Conservation (phyloP, 2,797 vertebrate species). For the Sphenopsis melanotis region DNA sequence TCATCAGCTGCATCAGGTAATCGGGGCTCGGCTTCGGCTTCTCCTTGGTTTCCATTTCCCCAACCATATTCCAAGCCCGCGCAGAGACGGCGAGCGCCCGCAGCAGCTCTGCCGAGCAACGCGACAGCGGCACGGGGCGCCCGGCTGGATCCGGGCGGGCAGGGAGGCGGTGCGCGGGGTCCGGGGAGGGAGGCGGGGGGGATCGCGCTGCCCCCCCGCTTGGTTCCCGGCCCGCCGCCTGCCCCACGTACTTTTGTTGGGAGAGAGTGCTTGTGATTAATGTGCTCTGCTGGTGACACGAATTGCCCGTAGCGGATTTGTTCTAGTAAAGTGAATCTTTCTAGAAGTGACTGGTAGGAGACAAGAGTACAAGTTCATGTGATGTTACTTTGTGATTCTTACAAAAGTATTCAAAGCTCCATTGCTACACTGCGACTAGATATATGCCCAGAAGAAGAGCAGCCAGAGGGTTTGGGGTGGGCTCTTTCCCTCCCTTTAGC, state of each 20-base stretch:
- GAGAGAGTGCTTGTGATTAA: slow-evolving; percentile 56
- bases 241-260: slow-evolving; percentile 49
- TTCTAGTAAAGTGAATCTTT: slow-evolving; percentile 68
- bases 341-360: slow-evolving; percentile 65
- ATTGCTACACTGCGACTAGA: background rate
- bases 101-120: slow-evolving; percentile 52
- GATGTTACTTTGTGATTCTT: slow-evolving; percentile 56
- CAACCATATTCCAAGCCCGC: slow-evolving; percentile 79
- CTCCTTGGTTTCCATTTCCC: slow-evolving; percentile 96
- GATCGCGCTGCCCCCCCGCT: background rate
- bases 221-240: background rate
- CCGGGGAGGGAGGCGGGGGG: background rate
- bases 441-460: background rate
- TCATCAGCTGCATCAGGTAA: slow-evolving; percentile 99
- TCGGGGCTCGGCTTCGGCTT: slow-evolving; percentile 96
- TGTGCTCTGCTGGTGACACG: slow-evolving; percentile 65
- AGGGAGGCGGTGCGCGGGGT: background rate
- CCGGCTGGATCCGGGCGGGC: slow-evolving; percentile 20
- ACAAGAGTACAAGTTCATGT: slow-evolving; percentile 57
- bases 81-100: slow-evolving; percentile 56
- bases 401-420: slow-evolving; percentile 50
- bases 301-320: slow-evolving; percentile 67
- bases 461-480: background rate
- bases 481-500: background rate
- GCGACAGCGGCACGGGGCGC: slow-evolving; percentile 56